These are phyloP conservation scores for Echinarachnius parma DNA, from an alignment of 53 echinoderm and acorn worm genomes.

Conservation along the genomic window DNA sequence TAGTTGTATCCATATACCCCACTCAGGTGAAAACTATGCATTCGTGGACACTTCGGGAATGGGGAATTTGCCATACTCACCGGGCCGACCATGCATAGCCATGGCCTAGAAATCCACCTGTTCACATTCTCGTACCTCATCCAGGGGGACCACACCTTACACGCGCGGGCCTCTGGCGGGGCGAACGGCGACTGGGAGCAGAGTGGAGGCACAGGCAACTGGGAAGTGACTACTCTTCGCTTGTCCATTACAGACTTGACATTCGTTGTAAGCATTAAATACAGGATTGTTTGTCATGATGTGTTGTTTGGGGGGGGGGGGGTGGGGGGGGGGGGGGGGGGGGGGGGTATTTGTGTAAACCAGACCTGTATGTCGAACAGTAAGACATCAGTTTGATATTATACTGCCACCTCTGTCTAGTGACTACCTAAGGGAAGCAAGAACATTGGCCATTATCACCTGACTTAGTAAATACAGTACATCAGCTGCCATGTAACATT, in stretches of 20 bases:
- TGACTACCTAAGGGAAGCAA: no score
- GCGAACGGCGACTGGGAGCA: conserved; percentile 26
- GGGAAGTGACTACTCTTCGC: not conserved
- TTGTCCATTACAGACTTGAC: not conserved
- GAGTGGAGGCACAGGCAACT: conserved; percentile 4
- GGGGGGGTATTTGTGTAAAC: not conserved
- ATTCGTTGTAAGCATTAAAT: conserved; percentile 11
- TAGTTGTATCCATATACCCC: no score
- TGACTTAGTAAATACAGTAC: no score
- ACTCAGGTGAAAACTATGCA: no score
- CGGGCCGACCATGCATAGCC: not conserved
- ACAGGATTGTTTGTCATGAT: not conserved
- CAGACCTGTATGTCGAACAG: not conserved
- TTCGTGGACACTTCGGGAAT: conserved; percentile 2
- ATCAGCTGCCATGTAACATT: no score
- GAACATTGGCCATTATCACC: no score
- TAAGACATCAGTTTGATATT: no score
- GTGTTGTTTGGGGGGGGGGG: conserved; percentile 1
- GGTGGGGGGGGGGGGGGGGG: not conserved
- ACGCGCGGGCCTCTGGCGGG: conserved; percentile 4
- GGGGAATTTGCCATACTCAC: conserved; percentile 15
- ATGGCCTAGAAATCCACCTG: not conserved
- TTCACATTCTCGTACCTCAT: conserved; percentile 12
- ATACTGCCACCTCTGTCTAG: no score
- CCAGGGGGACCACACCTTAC: conserved; percentile 25